These are phyloP conservation scores for Clusia tigrina DNA, from an alignment of 2,888 invertebrate species.

Conservation along the genomic window DNA sequence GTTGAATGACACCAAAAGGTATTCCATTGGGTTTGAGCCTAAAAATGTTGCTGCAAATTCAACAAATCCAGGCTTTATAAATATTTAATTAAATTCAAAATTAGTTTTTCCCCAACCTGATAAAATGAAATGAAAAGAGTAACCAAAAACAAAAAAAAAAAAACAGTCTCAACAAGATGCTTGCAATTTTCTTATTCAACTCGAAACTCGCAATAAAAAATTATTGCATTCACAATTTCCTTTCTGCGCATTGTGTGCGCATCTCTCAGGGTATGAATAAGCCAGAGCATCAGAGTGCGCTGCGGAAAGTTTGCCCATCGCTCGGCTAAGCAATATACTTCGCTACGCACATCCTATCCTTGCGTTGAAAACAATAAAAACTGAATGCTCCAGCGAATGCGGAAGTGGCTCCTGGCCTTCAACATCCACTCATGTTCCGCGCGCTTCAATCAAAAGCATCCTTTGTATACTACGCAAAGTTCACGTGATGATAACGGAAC, in stretches of 20 bases:
- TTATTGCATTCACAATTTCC: slow-evolving; percentile 29
- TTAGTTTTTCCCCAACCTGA: slow-evolving; percentile 40
- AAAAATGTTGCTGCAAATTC: background rate
- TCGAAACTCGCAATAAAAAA: slow-evolving; percentile 32
- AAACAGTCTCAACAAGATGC: slow-evolving; percentile 1
- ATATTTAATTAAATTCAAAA: slow-evolving; percentile 56
- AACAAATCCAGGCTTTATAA: slow-evolving; percentile 36
- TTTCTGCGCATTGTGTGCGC: slow-evolving; percentile 8
- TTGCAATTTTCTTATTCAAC: slow-evolving; percentile 26
- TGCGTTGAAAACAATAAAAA: slow-evolving; percentile 31
- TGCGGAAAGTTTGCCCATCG: slow-evolving; percentile 4
- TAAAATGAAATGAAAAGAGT: background rate
- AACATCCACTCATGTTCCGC: slow-evolving; percentile 21
- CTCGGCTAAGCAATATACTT: slow-evolving; percentile 20
- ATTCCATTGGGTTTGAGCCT: background rate
- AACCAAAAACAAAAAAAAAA: slow-evolving; percentile 8
- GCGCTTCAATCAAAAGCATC: slow-evolving; percentile 40
- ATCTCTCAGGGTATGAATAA: slow-evolving; percentile 20
- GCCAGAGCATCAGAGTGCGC: slow-evolving; percentile 10
- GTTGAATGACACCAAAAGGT: background rate
- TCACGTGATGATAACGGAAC: slow-evolving; percentile 19
- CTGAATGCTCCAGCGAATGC: slow-evolving; percentile 28
- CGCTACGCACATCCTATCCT: slow-evolving; percentile 22
- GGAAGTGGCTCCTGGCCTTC: slow-evolving; percentile 12
- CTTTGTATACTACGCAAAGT: slow-evolving; percentile 19